Percentiles rank a stretch among this genome's conserved stretches.
Conservation (phyloP, 2,797 vertebrate species). For the Pelochelys cantorii region DNA sequence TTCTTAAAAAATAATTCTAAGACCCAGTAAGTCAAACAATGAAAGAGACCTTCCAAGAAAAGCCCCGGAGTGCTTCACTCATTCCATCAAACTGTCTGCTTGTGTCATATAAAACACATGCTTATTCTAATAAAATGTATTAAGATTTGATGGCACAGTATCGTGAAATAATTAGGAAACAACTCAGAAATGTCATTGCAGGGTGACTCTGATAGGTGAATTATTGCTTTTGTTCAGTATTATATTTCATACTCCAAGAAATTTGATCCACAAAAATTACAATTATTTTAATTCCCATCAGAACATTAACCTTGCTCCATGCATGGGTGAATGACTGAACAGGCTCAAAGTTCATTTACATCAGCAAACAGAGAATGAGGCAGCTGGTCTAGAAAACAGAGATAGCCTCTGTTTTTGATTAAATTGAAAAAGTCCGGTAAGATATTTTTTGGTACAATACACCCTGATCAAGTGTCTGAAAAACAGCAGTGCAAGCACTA, state of each 20-base stretch:
- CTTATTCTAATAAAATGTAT: conserved; percentile 43
- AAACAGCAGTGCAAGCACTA: conserved; percentile 16
- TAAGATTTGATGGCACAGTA: conserved; percentile 49
- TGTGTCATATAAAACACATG: conserved; percentile 39
- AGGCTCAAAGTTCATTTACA: conserved; percentile 41
- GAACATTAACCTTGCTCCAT: conserved; percentile 45
- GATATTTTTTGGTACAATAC: conserved; percentile 29
- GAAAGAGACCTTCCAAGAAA: conserved; percentile 19
- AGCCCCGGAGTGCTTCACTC: conserved; percentile 40
- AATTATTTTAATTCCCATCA: conserved; percentile 63
- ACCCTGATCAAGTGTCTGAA: conserved; percentile 1
- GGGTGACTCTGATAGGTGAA: conserved; percentile 39
- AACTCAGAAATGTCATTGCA: conserved; percentile 60
- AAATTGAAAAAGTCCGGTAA: conserved; percentile 44
- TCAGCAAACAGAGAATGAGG: not conserved
- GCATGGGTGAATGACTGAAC: conserved; percentile 33
- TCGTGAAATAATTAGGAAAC: conserved; percentile 67
- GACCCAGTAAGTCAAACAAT: conserved; percentile 41
- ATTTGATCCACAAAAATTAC: conserved; percentile 59
- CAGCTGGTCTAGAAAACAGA: conserved; percentile 60
- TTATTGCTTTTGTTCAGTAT: conserved; percentile 35
- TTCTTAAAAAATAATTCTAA: conserved; percentile 56
- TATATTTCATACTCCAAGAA: conserved; percentile 66
- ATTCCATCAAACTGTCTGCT: conserved; percentile 34
- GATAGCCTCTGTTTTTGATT: conserved; percentile 60